Evolutionary conservation across 2,888 invertebrate genomes (phyloP).

Genomic region (Ditula angustiorana): DNA sequence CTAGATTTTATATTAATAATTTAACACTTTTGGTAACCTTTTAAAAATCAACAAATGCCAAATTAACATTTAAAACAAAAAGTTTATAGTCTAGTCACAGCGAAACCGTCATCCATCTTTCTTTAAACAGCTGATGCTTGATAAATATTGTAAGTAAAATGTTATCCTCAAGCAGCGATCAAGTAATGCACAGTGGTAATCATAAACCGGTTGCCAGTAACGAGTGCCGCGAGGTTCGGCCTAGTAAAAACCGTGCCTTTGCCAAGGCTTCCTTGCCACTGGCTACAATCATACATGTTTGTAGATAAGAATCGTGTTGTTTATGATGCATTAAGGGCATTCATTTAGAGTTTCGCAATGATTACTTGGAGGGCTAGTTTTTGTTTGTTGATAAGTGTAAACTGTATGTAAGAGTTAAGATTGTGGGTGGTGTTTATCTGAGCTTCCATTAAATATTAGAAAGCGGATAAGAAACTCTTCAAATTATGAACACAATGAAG

Average conservation of each 20-base stretch:
- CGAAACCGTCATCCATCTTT: neutral
- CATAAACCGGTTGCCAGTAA: slow-evolving; percentile 42
- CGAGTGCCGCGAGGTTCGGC: slow-evolving; percentile 38
- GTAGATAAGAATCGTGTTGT: slow-evolving; percentile 11
- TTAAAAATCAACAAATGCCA: no score
- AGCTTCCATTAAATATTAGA: no score
- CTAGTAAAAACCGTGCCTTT: slow-evolving; percentile 44
- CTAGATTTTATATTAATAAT: no score
- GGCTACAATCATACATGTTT: neutral
- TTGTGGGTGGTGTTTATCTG: no score
- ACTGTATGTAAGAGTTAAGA: no score
- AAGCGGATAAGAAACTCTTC: no score
- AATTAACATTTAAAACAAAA: no score
- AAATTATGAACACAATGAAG: no score
- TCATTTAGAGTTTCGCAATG: neutral
- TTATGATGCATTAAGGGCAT: neutral
- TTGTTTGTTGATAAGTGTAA: no score
- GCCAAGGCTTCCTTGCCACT: slow-evolving; percentile 41
- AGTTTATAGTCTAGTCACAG: no score
- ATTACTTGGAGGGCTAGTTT: neutral
- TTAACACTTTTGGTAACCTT: no score
- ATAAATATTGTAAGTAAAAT: slow-evolving; percentile 11
- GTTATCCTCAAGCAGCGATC: slow-evolving; percentile 33
- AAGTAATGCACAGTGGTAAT: slow-evolving; percentile 29
- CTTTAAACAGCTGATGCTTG: neutral